These are phyloP conservation scores for Dendrocincla tyrannina DNA, from an alignment of 2,797 vertebrate species.

Conservation along the genomic window DNA sequence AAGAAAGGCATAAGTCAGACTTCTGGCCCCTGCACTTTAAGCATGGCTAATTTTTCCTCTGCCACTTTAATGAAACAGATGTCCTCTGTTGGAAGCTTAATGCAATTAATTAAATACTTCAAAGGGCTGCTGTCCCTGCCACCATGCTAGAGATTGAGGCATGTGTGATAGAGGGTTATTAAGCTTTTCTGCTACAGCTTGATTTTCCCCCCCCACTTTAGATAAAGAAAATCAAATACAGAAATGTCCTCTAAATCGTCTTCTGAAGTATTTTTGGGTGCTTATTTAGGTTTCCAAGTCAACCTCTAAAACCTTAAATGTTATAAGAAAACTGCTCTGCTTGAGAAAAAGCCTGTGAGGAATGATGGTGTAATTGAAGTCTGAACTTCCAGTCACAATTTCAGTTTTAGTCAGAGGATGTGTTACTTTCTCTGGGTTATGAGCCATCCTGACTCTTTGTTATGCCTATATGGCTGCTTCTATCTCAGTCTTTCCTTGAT, in stretches of 20 bases:
- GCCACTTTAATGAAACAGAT: neutral
- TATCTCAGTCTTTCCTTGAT: neutral
- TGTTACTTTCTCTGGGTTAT: neutral
- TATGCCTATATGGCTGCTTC: neutral
- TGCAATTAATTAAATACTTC: neutral
- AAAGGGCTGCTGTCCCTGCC: neutral
- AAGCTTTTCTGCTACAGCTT: neutral
- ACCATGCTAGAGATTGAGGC: neutral
- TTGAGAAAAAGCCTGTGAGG: neutral
- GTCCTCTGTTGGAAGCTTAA: neutral
- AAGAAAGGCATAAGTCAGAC: neutral
- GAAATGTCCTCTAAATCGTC: neutral
- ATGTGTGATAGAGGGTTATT: neutral
- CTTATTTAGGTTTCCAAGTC: neutral
- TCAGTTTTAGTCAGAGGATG: neutral
- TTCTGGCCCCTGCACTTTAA: neutral
- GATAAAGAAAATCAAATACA: neutral
- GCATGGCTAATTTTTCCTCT: neutral
- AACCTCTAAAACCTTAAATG: neutral
- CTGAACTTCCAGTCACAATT: neutral
- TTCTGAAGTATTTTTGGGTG: neutral
- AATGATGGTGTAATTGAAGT: neutral
- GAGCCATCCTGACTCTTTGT: neutral
- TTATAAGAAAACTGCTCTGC: neutral
- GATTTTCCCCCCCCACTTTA: neutral